These are phyloP conservation scores for Timema cristinae DNA, from an alignment of 2,888 invertebrate genomes.

Conservation along the genomic window DNA sequence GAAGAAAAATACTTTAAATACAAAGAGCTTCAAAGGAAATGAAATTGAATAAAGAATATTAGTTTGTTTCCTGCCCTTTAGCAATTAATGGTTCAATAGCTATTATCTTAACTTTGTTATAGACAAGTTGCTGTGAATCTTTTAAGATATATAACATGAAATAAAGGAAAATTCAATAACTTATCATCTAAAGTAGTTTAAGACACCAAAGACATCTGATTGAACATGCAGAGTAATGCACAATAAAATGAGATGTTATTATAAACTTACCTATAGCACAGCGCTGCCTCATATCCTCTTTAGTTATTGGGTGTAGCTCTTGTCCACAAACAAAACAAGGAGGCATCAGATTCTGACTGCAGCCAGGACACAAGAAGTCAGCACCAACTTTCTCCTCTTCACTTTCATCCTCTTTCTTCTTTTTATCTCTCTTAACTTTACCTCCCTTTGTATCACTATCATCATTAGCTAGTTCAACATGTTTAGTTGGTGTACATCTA, in stretches of 20 bases:
- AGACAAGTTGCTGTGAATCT: too few species aligned
- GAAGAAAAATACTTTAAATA: too few species aligned
- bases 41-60: too few species aligned
- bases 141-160: too few species aligned
- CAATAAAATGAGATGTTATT: too few species aligned
- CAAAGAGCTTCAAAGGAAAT: too few species aligned
- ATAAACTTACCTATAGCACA: constrained; percentile 52
- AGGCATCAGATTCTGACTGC: constrained; percentile 54
- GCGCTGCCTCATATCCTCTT: constrained; percentile 49
- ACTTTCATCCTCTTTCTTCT: constrained; percentile 28
- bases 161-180: too few species aligned
- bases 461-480: neutral
- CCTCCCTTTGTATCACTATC: constrained; percentile 14
- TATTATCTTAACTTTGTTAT: too few species aligned
- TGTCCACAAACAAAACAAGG: constrained; percentile 64
- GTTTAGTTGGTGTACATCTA: too few species aligned
- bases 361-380: constrained; percentile 47
- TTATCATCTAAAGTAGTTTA: neutral
- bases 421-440: constrained; percentile 25
- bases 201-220: neutral
- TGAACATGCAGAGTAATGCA: neutral
- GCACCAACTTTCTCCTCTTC: constrained; percentile 47
- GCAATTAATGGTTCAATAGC: too few species aligned
- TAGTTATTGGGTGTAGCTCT: constrained; percentile 41
- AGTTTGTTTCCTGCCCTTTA: too few species aligned